These are phyloP conservation scores for Pherbina coryleti DNA, from an alignment of 2,888 invertebrate species.

Conservation along the genomic window DNA sequence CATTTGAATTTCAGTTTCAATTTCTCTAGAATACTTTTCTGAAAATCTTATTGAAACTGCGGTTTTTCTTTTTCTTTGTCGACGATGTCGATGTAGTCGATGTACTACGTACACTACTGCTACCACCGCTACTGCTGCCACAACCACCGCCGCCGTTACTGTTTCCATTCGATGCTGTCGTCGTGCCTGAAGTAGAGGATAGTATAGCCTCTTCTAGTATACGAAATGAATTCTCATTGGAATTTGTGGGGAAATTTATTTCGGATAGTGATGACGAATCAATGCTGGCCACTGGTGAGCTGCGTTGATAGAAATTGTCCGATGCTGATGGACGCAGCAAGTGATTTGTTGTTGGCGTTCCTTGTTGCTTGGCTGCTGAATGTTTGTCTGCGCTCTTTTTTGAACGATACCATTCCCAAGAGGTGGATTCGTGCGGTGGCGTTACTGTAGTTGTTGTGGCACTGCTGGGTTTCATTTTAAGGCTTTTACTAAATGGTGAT, in stretches of 20 bases:
- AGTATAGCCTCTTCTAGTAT: slow-evolving; percentile 64
- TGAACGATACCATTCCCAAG: slow-evolving; percentile 69
- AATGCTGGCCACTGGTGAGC: slow-evolving; percentile 49
- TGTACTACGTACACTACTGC: slow-evolving; percentile 54
- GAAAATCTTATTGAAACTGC: slow-evolving; percentile 81
- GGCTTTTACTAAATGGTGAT: slow-evolving; percentile 71
- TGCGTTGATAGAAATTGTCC: slow-evolving; percentile 37
- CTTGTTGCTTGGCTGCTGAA: slow-evolving; percentile 35
- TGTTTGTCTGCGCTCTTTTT: slow-evolving; percentile 57
- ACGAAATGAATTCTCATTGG: slow-evolving; percentile 65
- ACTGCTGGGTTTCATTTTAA: slow-evolving; percentile 51
- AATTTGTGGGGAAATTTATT: slow-evolving; percentile 61
- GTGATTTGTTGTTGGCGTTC: slow-evolving; percentile 34
- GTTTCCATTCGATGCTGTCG: slow-evolving; percentile 45
- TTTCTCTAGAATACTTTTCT: slow-evolving; percentile 80
- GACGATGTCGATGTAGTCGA: slow-evolving; percentile 61
- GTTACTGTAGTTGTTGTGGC: slow-evolving; percentile 43
- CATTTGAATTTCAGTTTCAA: too few species aligned
- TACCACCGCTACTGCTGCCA: slow-evolving; percentile 61
- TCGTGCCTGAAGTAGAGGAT: slow-evolving; percentile 51
- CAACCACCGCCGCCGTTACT: slow-evolving; percentile 53
- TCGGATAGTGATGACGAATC: slow-evolving; percentile 64
- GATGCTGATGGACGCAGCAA: slow-evolving; percentile 42
- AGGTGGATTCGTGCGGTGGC: slow-evolving; percentile 66
- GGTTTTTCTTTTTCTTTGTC: slow-evolving; percentile 76